A percentile compares a stretch with the other conserved stretches of the same genome.
Evolutionary conservation across 2,113 vertebrate genomes (phyloP).

Genomic region (Tiliqua scincoides): DNA sequence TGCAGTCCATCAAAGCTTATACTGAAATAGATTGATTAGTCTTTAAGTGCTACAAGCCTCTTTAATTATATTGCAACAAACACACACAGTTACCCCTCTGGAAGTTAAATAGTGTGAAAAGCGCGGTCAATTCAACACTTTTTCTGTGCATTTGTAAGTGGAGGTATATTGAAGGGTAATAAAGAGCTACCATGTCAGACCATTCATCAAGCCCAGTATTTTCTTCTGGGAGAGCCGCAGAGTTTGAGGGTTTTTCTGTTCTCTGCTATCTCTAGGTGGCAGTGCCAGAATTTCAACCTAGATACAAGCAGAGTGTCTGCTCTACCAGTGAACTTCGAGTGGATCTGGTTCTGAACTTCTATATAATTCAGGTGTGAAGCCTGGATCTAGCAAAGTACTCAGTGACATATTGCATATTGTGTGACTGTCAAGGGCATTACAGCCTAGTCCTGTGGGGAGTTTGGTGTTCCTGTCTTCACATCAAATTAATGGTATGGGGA

Average conservation of each 20-base stretch:
- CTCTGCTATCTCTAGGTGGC: neutral
- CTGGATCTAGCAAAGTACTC: neutral
- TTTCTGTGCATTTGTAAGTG: neutral
- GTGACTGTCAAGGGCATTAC: neutral
- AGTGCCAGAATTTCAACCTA: neutral
- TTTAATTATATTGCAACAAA: no score
- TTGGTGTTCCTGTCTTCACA: neutral
- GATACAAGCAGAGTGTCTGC: neutral
- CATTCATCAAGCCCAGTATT: no score
- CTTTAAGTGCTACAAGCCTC: no score
- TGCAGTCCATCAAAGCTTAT: no score
- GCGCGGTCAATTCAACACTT: neutral
- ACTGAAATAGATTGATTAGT: no score
- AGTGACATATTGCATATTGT: neutral
- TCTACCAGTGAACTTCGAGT: neutral
- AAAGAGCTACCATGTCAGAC: neutral
- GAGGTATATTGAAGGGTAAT: neutral
- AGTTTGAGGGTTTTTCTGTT: no score
- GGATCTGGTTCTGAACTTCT: neutral
- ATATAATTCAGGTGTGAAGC: neutral
- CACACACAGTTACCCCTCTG: no score
- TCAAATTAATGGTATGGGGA: neutral
- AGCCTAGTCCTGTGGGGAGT: neutral
- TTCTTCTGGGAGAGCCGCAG: neutral
- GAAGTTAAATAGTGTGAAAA: neutral